Conservation (phyloP, 1,140 invertebrate genomes). For the Listronotus oregonensis region DNA sequence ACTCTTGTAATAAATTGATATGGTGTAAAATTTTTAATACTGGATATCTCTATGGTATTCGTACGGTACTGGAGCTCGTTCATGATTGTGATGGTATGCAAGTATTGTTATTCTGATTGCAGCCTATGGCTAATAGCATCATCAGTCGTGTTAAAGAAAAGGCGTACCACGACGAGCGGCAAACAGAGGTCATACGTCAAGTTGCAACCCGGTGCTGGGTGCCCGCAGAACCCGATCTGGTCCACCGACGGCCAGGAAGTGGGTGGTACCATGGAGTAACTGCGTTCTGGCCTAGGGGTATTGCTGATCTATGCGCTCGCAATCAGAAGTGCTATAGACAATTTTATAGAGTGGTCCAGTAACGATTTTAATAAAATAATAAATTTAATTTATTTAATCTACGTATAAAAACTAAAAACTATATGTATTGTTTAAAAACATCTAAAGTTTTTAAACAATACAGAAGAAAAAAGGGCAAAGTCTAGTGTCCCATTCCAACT, state of each 20-base stretch:
- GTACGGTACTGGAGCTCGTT: background rate
- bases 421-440: no score
- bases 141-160: slow-evolving; percentile 35
- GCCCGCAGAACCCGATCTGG: slow-evolving; percentile 34
- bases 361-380: background rate
- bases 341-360: slow-evolving; percentile 9
- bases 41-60: background rate
- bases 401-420: no score
- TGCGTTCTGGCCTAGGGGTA: slow-evolving; percentile 38
- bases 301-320: slow-evolving; percentile 28
- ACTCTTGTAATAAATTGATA: no score
- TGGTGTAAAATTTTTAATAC: no score
- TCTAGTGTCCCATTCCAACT: no score
- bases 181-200: slow-evolving; percentile 36
- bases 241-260: slow-evolving; percentile 42
- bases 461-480: no score
- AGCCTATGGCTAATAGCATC: slow-evolving; percentile 28
- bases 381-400: no score
- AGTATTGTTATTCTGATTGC: slow-evolving; percentile 32
- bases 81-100: slow-evolving; percentile 8
- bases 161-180: slow-evolving; percentile 28
- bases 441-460: no score
- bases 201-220: slow-evolving; percentile 22
- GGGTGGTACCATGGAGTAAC: slow-evolving; percentile 41
- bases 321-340: slow-evolving; percentile 13